Evolutionary conservation across 92 coral and sea anemone species (phyloP).

Genomic region (Galaxea fascicularis): DNA sequence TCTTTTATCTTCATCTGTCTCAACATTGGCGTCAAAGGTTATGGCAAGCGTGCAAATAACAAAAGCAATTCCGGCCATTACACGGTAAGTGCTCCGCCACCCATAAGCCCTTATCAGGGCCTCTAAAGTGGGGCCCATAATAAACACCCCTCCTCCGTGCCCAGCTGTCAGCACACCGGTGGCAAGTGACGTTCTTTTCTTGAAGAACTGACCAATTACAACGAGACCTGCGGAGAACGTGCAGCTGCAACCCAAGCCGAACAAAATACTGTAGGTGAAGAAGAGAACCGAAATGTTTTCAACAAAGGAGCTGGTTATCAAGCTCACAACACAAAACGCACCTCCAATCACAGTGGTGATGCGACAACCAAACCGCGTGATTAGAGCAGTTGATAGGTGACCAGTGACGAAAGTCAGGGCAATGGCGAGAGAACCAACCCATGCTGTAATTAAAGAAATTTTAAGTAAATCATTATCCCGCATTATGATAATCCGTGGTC

Average conservation of each 20-base stretch:
- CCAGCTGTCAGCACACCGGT: slow-evolving; percentile 56
- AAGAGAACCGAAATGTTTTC: slow-evolving; percentile 35
- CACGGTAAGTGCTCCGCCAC: slow-evolving; percentile 53
- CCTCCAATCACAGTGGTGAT: slow-evolving; percentile 43
- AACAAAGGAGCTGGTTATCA: slow-evolving; percentile 14
- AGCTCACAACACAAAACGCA: slow-evolving; percentile 1
- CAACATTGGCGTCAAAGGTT: slow-evolving; percentile 55
- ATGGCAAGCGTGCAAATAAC: slow-evolving; percentile 20
- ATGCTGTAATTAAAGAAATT: too few relatives aligned
- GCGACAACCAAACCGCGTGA: slow-evolving; percentile 29
- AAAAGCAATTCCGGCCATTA: slow-evolving; percentile 36
- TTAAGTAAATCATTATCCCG: too few relatives aligned
- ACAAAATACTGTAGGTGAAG: slow-evolving; percentile 48
- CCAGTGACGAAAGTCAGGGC: slow-evolving; percentile 24
- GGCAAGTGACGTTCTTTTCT: slow-evolving; percentile 47
- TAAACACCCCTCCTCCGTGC: slow-evolving; percentile 52
- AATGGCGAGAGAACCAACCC: slow-evolving; percentile 15
- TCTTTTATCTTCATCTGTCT: background rate
- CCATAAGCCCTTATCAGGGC: slow-evolving; percentile 28
- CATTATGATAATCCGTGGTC: too few relatives aligned
- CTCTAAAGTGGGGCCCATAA: slow-evolving; percentile 46
- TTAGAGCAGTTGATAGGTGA: slow-evolving; percentile 20
- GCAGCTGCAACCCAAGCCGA: background rate
- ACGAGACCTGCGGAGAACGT: too few relatives aligned
- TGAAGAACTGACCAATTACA: slow-evolving; percentile 12